These are phyloP conservation scores for Neoniphon sammara DNA, from an alignment of 2,797 vertebrate species.

Conservation along the genomic window DNA sequence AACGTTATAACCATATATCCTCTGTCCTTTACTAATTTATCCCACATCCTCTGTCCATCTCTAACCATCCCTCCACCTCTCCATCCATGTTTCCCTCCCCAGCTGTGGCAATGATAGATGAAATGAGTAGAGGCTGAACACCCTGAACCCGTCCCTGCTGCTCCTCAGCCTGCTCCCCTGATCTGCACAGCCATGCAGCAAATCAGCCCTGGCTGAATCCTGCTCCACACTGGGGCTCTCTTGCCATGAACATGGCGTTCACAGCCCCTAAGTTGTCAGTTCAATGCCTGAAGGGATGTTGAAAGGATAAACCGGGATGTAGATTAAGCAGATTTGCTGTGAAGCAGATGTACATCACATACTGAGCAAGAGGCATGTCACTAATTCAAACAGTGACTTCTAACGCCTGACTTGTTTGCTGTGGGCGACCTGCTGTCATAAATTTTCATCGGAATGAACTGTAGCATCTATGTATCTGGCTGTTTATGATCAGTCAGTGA, in stretches of 20 bases:
- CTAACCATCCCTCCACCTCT: background rate
- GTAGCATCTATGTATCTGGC: conserved; percentile 18
- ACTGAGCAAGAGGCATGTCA: conserved; percentile 54
- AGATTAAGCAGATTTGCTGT: conserved; percentile 68
- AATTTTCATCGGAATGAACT: conserved; percentile 23
- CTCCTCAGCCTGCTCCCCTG: conserved; percentile 68
- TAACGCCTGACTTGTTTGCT: conserved; percentile 53
- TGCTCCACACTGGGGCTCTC: conserved; percentile 61
- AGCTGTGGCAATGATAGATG: conserved; percentile 66
- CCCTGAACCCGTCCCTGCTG: conserved; percentile 72
- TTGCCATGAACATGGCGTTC: conserved; percentile 49
- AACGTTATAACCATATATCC: conserved; percentile 24
- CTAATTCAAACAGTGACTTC: conserved; percentile 58
- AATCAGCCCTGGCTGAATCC: conserved; percentile 62
- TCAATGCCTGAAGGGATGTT: conserved; percentile 43
- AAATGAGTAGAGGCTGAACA: conserved; percentile 64
- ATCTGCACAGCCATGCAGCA: conserved; percentile 76
- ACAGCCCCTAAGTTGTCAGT: conserved; percentile 55
- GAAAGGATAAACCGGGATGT: conserved; percentile 54
- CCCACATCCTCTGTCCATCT: conserved; percentile 42
- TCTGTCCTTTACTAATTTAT: conserved; percentile 34
- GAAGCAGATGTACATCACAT: conserved; percentile 70
- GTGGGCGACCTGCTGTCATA: conserved; percentile 51
- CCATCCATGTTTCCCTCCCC: conserved; percentile 16
- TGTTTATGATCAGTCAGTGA: conserved; percentile 24